A percentile compares a stretch with the other conserved stretches of the same genome.
These are phyloP conservation scores for Sesia bembeciformis DNA, from an alignment of 2,888 invertebrate genomes.

Conservation along the genomic window DNA sequence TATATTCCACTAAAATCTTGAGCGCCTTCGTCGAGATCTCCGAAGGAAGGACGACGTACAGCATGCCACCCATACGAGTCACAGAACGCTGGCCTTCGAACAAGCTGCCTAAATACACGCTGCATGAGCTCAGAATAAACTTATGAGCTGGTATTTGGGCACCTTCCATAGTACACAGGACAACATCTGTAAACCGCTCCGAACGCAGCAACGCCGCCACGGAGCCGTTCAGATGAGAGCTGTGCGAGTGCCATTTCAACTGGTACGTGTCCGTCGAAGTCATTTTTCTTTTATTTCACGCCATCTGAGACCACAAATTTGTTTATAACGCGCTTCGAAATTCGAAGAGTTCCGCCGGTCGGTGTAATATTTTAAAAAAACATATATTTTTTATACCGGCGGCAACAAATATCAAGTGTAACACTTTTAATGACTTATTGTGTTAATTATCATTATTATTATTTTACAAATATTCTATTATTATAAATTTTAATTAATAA, in stretches of 20 bases:
- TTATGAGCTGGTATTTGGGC: constrained; percentile 89
- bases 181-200: constrained; percentile 88
- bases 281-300: constrained; percentile 30
- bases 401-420: too few species aligned
- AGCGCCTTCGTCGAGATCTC: constrained; percentile 87
- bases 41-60: constrained; percentile 84
- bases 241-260: constrained; percentile 91
- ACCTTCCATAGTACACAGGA: constrained; percentile 85
- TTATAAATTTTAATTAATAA: too few species aligned
- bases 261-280: constrained; percentile 85
- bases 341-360: background rate
- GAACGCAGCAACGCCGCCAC: constrained; percentile 85
- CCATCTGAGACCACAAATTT: constrained; percentile 12
- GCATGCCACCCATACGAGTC: constrained; percentile 65
- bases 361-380: too few species aligned
- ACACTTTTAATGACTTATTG: too few species aligned
- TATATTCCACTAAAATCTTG: constrained; percentile 87
- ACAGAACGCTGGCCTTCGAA: constrained; percentile 66
- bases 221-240: constrained; percentile 86
- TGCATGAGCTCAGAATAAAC: constrained; percentile 88
- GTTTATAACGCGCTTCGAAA: background rate
- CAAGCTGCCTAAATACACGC: constrained; percentile 63
- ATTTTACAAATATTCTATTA: too few species aligned
- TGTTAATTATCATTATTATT: too few species aligned
- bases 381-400: too few species aligned